phyloP scores from a whole-genome alignment of 2,797 vertebrate species.

The Catostomus latipinnis region DNA sequence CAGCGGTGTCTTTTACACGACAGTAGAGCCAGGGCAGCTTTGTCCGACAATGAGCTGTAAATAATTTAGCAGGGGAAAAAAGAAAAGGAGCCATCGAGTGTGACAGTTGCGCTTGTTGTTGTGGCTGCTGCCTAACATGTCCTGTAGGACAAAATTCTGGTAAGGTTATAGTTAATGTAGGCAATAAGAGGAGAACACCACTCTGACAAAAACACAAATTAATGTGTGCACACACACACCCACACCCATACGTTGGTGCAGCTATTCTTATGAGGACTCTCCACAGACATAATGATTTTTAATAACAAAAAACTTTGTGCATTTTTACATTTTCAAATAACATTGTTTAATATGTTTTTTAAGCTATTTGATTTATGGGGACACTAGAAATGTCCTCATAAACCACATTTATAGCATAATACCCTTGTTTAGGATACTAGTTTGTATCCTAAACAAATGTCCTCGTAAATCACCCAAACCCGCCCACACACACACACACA shows the following conservation, averaged over 20 bases:
- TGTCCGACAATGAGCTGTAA: conserved; percentile 82
- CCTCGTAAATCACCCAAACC: no score
- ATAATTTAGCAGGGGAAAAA: conserved; percentile 77
- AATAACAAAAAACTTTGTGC: no score
- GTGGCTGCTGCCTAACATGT: conserved; percentile 74
- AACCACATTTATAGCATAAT: no score
- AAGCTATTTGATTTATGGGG: no score
- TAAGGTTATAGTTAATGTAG: conserved; percentile 60
- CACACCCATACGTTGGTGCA: conserved; percentile 26
- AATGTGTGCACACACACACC: background rate
- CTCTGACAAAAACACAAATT: conserved; percentile 4
- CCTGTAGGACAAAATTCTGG: conserved; percentile 66
- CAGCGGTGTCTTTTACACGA: conserved; percentile 78
- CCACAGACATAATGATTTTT: no score
- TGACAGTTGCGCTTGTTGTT: conserved; percentile 82
- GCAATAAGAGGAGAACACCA: conserved; percentile 43
- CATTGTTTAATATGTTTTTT: no score
- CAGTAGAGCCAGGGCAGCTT: conserved; percentile 82
- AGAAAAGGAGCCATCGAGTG: conserved; percentile 66
- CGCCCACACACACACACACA: no score
- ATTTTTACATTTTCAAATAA: no score
- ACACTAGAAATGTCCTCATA: no score
- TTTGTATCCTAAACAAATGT: no score
- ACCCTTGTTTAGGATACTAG: no score
- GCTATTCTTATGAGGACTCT: no score